A percentile compares a stretch with the other conserved stretches of the same genome.
These are phyloP conservation scores for Pogona vitticeps DNA, from an alignment of 2,113 vertebrate genomes.

Conservation along the genomic window DNA sequence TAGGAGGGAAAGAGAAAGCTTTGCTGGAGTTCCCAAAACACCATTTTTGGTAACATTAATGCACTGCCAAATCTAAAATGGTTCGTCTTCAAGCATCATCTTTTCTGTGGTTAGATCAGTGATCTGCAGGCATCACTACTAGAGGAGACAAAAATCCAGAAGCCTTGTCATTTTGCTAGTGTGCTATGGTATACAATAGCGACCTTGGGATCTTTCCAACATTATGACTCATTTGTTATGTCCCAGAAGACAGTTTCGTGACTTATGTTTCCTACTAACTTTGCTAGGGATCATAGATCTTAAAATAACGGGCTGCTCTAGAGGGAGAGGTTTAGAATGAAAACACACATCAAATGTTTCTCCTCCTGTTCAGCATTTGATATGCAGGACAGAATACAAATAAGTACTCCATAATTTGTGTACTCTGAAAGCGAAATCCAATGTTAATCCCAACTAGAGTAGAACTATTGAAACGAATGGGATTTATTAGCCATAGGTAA, in stretches of 20 bases:
- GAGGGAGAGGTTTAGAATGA: conserved; percentile 33
- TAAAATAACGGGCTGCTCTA: conserved; percentile 39
- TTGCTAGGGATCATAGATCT: conserved; percentile 28
- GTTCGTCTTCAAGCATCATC: conserved; percentile 24
- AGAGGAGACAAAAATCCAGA: conserved; percentile 32
- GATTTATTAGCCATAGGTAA: no score
- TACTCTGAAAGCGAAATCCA: no score
- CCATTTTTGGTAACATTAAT: conserved; percentile 15
- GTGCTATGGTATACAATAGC: conserved; percentile 7
- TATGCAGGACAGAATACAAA: conserved; percentile 68
- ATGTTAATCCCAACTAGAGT: no score
- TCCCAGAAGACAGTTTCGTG: conserved; percentile 44
- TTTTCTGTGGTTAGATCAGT: conserved; percentile 19
- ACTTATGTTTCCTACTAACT: conserved; percentile 34
- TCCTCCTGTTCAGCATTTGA: conserved; percentile 60
- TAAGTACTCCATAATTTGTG: no score
- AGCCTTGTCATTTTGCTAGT: conserved; percentile 1
- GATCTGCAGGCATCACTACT: conserved; percentile 50
- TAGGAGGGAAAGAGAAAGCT: background rate
- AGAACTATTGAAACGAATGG: no score
- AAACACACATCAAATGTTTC: conserved; percentile 74
- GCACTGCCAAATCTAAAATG: conserved; percentile 7
- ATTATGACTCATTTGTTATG: conserved; percentile 59
- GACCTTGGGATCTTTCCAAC: conserved; percentile 51
- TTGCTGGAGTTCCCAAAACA: background rate